Base-by-base conservation (phyloP, 2,113 vertebrate species). In the Platichthys flesus region DNA sequence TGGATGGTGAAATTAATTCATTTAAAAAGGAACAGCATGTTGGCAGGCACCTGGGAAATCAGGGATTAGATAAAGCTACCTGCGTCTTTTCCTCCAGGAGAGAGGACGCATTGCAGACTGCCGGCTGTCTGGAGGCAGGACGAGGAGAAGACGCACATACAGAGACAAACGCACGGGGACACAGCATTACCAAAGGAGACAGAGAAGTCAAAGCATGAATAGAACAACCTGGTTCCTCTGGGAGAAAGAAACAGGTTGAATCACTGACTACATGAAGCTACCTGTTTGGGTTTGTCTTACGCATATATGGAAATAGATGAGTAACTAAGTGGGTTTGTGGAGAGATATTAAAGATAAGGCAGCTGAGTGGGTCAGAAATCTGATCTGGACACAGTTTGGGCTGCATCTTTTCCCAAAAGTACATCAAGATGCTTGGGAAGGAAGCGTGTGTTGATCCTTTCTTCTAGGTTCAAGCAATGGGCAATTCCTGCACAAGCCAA, bases 51-150 rank as follows among this genome's bases (percentile, higher is more conserved):
- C 28, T 47, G 79, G 81, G 85, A 83, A 84, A 82, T 85, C 70
- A 78, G 14, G 47, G 65, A 82, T 78, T 80, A 75, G 64, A 87
- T 87, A 69, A 79, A 72, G 58, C 47, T 85, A 79, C 65, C 65
- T 73, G 73, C 15, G 28, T 71, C 58, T 71, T 62, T 68, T 81
- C 49, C 49, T 75, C 52, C 49, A 54, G 12, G 51, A 71, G 58
- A 65, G 73, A 72, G 42, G 59, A 52, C 37, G 54, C 54, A 71
- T 78, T 75, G 23, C 56, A 37, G 42, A 42, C 42, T 35, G 59
- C 79, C 61, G 26, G 31, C 52, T 76, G 57, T 75, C 28, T 57
- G 76, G 35, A 37, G 9, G 35, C 7, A 37, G 35, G 35, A 37
- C 35, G 35, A 37, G 35, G 9, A 59, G 35, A 69, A 45, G 35